These are phyloP conservation scores for Calyptommatus sinebrachiatus DNA, from an alignment of 2,113 vertebrate genomes.

Conservation along the genomic window DNA sequence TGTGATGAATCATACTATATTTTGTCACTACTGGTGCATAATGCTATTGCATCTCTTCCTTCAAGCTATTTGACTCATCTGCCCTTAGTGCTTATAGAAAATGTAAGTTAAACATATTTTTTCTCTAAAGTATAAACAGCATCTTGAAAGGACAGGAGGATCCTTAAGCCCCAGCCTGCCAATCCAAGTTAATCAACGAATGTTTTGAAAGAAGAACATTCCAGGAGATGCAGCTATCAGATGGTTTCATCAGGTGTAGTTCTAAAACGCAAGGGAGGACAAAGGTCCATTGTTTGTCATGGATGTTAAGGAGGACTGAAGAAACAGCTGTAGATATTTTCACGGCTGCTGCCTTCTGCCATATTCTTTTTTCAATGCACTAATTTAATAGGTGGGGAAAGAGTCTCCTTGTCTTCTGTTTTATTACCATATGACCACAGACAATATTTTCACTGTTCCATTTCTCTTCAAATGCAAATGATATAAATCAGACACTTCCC, in stretches of 20 bases:
- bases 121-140: neutral
- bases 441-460: neutral
- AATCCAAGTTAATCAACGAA: neutral
- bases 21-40: neutral
- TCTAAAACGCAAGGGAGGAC: too few species aligned
- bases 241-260: neutral
- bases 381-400: neutral
- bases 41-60: neutral
- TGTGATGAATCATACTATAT: too few species aligned
- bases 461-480: conserved; percentile 32
- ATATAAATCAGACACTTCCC: conserved; percentile 29
- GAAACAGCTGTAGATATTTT: neutral
- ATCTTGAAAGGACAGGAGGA: neutral
- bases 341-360: neutral
- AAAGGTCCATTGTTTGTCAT: neutral
- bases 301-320: neutral
- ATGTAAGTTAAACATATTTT: neutral
- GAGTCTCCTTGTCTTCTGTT: neutral
- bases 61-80: neutral
- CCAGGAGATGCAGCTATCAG: neutral
- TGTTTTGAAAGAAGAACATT: neutral
- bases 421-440: neutral
- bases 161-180: neutral
- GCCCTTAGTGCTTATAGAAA: neutral
- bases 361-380: neutral